Base-by-base conservation (phyloP, 2,888 invertebrate species). In the Aphidius colemani region DNA sequence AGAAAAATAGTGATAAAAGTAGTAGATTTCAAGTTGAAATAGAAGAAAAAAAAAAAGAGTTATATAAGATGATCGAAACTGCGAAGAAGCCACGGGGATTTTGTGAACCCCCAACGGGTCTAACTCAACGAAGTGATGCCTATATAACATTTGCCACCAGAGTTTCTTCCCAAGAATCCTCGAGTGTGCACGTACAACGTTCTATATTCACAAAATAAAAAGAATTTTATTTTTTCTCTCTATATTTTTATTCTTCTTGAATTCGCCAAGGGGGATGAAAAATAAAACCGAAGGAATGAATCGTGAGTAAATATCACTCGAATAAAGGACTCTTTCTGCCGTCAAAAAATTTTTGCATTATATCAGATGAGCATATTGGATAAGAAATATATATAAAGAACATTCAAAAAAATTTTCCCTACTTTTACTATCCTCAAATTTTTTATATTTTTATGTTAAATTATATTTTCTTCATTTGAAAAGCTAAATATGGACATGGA, bases 1-100 rank as follows among this genome's bases (percentile, higher is more conserved):
- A 55, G 11, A 11, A 55, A 55, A 61, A 68, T 68, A 62, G 56
- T 46, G 53, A 49, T 53, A 69, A 67, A 18, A 46, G 18, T 41
- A 30, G 30, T 30, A 30, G 30, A 30, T 30, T 30, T 30, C 10
- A 44, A 43, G 41, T 30, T 30, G 30, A 30, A 30, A 30, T 30
- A 30, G 30, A 18, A 48, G 56, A 43, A 13, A 57, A 43, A 44
- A n/a, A 13, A 43, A 30, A 40, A 13, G 9, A 40, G 40, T 7
- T 39, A 13, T 45, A 60, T 53, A 64, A 65, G 61, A 61, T 64
- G 64, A 62, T 63, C 64, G 64, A 64, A 66, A 67, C 61, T 53
- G 53, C 48, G 64, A 53, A 59, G 64, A 68, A 65, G 51, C 63
- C 63, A 51, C 46, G 58, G 63, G 63, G 63, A 63, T 63, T 63